A percentile compares a stretch with the other conserved stretches of the same genome.
Conservation (phyloP, 1,140 invertebrate species). For the Pissodes strobi region DNA sequence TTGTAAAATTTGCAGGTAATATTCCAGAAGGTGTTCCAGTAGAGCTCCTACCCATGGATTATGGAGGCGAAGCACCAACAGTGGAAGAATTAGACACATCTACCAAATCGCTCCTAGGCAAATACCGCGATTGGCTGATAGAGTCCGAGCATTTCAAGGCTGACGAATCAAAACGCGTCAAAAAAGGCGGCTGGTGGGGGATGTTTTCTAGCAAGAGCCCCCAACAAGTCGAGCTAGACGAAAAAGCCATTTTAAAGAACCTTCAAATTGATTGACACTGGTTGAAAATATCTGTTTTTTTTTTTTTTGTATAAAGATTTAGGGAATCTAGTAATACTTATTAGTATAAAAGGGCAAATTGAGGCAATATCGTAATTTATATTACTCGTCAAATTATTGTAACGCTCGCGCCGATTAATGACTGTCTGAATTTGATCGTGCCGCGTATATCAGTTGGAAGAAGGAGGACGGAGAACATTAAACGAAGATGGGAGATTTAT, state of each 20-base stretch:
- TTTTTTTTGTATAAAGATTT: background rate
- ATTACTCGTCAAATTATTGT: too few relatives aligned
- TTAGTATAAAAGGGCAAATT: too few relatives aligned
- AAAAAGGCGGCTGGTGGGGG: constrained; percentile 50
- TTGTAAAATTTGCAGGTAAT: constrained; percentile 31
- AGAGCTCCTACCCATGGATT: constrained; percentile 49
- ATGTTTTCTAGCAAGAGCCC: constrained; percentile 41
- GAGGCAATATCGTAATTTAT: too few relatives aligned
- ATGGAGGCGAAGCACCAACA: constrained; percentile 50
- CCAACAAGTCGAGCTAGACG: constrained; percentile 37
- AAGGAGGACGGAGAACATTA: too few relatives aligned
- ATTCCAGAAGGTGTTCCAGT: constrained; percentile 46
- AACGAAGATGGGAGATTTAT: too few relatives aligned
- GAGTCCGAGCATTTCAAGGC: constrained; percentile 45
- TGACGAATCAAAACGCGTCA: constrained; percentile 50
- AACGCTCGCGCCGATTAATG: too few relatives aligned
- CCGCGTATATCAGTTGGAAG: too few relatives aligned
- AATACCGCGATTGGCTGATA: constrained; percentile 52
- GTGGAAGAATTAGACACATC: constrained; percentile 46
- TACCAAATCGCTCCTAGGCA: constrained; percentile 39
- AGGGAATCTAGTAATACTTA: background rate
- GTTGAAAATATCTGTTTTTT: too few relatives aligned
- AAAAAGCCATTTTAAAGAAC: constrained; percentile 46
- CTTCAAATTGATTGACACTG: constrained; percentile 42
- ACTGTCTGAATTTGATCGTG: too few relatives aligned